Evolutionary conservation across 1,140 invertebrate genomes (phyloP).

Genomic region (Philotrypesis tridentata): DNA sequence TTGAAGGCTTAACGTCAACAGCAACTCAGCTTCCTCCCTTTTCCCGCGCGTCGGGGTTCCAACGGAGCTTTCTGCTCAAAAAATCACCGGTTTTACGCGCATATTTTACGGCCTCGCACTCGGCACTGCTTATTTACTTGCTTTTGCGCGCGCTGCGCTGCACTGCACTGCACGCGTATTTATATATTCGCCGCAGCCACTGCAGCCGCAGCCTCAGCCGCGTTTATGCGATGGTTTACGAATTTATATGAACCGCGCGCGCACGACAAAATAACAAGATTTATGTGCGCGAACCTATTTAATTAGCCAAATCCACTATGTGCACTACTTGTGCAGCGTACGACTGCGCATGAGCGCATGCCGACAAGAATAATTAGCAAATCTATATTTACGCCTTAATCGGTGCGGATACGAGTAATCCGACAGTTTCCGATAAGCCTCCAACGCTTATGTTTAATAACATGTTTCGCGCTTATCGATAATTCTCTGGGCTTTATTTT

Average conservation of each 20-base stretch:
- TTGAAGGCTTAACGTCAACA: conserved; percentile 11
- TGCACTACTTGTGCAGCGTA: neutral
- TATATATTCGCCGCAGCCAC: too few relatives aligned
- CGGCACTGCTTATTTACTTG: neutral
- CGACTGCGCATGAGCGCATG: too few relatives aligned
- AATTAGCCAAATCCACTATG: neutral
- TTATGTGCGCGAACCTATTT: neutral
- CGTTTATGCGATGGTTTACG: too few relatives aligned
- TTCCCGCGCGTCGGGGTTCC: neutral
- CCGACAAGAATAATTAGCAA: neutral
- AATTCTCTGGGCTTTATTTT: neutral
- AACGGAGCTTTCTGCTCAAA: neutral
- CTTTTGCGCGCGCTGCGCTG: neutral
- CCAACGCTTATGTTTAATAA: neutral
- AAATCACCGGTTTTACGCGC: neutral
- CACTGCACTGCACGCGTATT: too few relatives aligned
- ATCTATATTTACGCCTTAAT: neutral
- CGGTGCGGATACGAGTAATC: neutral
- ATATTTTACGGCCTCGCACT: neutral
- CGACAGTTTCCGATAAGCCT: too few relatives aligned
- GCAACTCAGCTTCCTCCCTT: neutral
- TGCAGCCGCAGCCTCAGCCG: too few relatives aligned
- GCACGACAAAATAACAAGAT: neutral
- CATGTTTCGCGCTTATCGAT: neutral
- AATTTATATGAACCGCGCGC: neutral